Evolutionary conservation across 2,113 vertebrate genomes (phyloP), one percentile per base, ranked within the genome.

Genomic region (Mystacornis crossleyi): DNA sequence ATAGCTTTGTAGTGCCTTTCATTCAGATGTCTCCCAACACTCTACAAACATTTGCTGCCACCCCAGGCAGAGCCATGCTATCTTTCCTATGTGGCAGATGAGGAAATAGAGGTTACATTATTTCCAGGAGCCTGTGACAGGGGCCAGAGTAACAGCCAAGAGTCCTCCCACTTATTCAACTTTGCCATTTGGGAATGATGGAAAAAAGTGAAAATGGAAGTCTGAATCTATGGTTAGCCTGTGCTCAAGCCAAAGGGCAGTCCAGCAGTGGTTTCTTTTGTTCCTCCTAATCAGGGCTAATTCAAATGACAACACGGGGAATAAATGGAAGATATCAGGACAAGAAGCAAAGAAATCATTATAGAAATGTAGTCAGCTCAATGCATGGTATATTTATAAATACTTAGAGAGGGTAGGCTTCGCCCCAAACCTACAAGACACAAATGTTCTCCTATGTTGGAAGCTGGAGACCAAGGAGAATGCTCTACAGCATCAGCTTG

Each of bases 51-150:
- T 66, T 83, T 9, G 5, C 72, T 4, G 4, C 62, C 79, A 75
- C 14, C 14, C 51, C 43, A 16, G 58, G 36, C 1, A 0, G 77
- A 61, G 66, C 26, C 1, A 1, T 0, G 0, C 29, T 70, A 34
- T 89, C 90, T 87, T 70, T 54, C 55, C 55, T 24, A 3, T 11
- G 34, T 1, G 1, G 40, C 60, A 94, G 87, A 94, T 81, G 75
- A 93, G 65, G 29, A 78, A 89, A 87, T 43, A 4, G 57, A 84
- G 61, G 61, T 81, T 54, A 57, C 0, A 1, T 43, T 81, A 64
- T 85, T 93, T 58, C 67, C 60, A 55, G 65, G 18, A 94, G 55
- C 23, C 18, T 69, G 42, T 94, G 89, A 81, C 80, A 86, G 43
- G 13, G 45, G 17, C 8, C 66, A 53, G 15, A 65, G 42, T 36